Evolutionary conservation across 2,113 vertebrate genomes (phyloP).

Genomic region (Syrrhaptes paradoxus): DNA sequence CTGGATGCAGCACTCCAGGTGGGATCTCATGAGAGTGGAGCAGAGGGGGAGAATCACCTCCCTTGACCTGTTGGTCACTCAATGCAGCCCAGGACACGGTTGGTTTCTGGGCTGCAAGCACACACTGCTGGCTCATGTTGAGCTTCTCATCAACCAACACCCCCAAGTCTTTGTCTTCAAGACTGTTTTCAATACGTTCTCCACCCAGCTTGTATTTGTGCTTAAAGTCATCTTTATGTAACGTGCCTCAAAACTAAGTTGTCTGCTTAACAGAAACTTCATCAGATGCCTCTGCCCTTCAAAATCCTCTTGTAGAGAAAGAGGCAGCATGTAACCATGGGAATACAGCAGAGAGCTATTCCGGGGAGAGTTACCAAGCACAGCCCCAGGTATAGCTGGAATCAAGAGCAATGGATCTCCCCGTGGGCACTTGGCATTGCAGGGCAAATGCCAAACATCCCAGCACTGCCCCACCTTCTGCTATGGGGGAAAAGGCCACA

Average conservation of each 20-base stretch:
- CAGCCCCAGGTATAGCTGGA: neutral
- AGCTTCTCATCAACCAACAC: too few relatives aligned
- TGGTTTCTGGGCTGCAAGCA: too few relatives aligned
- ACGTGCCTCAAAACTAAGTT: neutral
- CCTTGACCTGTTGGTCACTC: too few relatives aligned
- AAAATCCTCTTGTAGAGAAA: neutral
- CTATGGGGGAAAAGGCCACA: neutral
- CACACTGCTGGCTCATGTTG: too few relatives aligned
- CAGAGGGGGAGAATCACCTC: too few relatives aligned
- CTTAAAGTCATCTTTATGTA: neutral
- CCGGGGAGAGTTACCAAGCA: neutral
- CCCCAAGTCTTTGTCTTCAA: too few relatives aligned
- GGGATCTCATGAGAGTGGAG: too few relatives aligned
- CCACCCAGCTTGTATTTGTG: too few relatives aligned
- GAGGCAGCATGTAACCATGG: neutral
- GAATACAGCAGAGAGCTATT: neutral
- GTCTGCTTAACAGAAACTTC: neutral
- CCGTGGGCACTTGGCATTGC: accelerated
- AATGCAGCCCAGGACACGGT: too few relatives aligned
- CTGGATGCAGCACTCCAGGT: too few relatives aligned
- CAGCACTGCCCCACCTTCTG: neutral
- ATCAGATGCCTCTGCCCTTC: neutral
- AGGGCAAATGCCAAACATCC: accelerated
- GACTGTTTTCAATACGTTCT: too few relatives aligned
- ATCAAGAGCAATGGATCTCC: neutral